Evolutionary conservation across 2,113 vertebrate species (phyloP), one percentile per base, ranked within the genome.

Genomic region (Saccopteryx leptura): DNA sequence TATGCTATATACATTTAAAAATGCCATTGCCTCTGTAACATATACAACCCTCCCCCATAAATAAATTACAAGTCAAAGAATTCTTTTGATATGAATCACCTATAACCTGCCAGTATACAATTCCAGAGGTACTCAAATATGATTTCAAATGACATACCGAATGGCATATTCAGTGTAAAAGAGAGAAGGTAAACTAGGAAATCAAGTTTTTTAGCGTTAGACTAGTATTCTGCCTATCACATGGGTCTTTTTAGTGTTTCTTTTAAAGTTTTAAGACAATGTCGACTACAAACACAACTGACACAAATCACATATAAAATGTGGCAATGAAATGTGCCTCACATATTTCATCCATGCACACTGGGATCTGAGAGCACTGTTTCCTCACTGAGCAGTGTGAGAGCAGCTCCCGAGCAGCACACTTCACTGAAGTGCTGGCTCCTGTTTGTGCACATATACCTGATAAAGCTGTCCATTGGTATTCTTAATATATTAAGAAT

Each of bases 181-280:
- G 50, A 58, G 5, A 78, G 8, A 23, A 19, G 54, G 26, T 52
- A 93, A 90, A n/a, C 3, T 14, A 33, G 72, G 21, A 94, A 78
- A 90, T 84, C 63, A 69, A 72, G 39, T 58, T 39, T 33, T 2
- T 46, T 63, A 82, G 68, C 11, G 10, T 80, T 7, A 78, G 39
- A 33, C 19, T 52, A 84, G 65, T 66, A 84, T 39, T 90, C 8
- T 83, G 54, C 21, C 78, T 82, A 9, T 4, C 65, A 66, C 2
- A 39, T 50, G 31, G 46, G n/a, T 23, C 33, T 88, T 66, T 52
- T 83, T 24, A 81, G 56, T 4, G 1, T 6, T 85, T 58, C 28
- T 76, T 82, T 78, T 72, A 17, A 58, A 88, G 74, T 90, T 68
- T 71, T 60, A 68, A 95, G 24, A 85, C n/a, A 81, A 33, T 56